Evolutionary conservation across 2,113 vertebrate genomes (phyloP).

Genomic region (Zosterops borbonicus): DNA sequence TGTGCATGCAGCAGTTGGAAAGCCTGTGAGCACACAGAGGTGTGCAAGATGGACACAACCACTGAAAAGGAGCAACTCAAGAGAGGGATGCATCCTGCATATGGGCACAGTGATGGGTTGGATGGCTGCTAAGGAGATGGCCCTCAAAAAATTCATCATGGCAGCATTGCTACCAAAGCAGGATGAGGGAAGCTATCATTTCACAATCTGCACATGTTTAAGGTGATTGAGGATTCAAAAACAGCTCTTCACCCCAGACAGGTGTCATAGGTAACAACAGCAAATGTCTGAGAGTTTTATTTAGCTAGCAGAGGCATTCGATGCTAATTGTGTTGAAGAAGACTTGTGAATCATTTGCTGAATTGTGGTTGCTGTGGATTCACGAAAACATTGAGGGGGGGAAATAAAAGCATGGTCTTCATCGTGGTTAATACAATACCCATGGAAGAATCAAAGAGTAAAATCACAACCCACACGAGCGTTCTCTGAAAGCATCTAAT

Average conservation of each 20-base stretch:
- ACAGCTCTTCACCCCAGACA: not conserved
- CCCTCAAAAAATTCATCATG: not conserved
- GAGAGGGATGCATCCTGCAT: no score
- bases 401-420: not conserved
- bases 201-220: not conserved
- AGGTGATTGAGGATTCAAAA: not conserved
- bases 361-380: not conserved
- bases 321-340: not conserved
- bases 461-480: not conserved
- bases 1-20: not conserved
- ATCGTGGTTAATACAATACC: not conserved
- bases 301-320: not conserved
- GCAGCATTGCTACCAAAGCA: not conserved
- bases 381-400: not conserved
- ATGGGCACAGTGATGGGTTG: not conserved
- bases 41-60: not conserved
- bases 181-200: not conserved
- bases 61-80: not conserved
- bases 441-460: not conserved
- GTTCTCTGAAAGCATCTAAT: constrained; percentile 7
- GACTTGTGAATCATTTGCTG: not conserved
- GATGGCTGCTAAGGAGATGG: not conserved
- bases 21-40: not conserved
- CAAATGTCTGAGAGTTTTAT: not conserved
- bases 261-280: not conserved